Conservation (phyloP, 2,888 invertebrate genomes). For the Dryomyza anilis region DNA sequence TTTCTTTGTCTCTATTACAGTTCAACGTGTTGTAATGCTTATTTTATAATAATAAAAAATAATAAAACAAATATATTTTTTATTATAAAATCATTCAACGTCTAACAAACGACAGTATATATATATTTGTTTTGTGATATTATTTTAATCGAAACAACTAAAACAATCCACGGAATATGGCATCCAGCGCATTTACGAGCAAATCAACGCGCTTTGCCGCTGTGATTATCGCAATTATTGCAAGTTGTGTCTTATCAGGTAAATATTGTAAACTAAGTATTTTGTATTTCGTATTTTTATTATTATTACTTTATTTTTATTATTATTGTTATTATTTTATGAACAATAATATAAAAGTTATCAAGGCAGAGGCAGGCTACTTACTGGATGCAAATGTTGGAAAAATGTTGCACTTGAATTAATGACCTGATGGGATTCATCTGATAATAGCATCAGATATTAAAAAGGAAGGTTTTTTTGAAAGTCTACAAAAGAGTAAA, state of each 20-base stretch:
- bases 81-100: slow-evolving; percentile 14
- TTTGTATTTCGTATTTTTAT: neutral
- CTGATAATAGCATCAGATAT: too few relatives aligned
- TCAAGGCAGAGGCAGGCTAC: too few relatives aligned
- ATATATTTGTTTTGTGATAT: too few relatives aligned
- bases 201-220: slow-evolving; percentile 38
- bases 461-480: too few relatives aligned
- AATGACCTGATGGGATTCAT: too few relatives aligned
- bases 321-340: neutral
- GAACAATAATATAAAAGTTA: too few relatives aligned
- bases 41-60: neutral
- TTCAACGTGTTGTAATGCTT: too few relatives aligned
- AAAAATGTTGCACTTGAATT: too few relatives aligned
- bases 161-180: slow-evolving; percentile 25
- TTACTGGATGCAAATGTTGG: too few relatives aligned
- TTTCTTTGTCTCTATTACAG: too few relatives aligned
- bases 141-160: neutral
- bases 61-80: neutral
- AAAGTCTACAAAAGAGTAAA: too few relatives aligned
- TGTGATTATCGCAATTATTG: slow-evolving; percentile 47
- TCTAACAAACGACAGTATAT: neutral
- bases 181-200: slow-evolving; percentile 27
- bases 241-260: slow-evolving; percentile 55
- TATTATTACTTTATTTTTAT: neutral
- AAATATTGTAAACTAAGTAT: slow-evolving; percentile 29